Evolutionary conservation across 2,113 vertebrate species (phyloP).

Genomic region (Alosa alosa): DNA sequence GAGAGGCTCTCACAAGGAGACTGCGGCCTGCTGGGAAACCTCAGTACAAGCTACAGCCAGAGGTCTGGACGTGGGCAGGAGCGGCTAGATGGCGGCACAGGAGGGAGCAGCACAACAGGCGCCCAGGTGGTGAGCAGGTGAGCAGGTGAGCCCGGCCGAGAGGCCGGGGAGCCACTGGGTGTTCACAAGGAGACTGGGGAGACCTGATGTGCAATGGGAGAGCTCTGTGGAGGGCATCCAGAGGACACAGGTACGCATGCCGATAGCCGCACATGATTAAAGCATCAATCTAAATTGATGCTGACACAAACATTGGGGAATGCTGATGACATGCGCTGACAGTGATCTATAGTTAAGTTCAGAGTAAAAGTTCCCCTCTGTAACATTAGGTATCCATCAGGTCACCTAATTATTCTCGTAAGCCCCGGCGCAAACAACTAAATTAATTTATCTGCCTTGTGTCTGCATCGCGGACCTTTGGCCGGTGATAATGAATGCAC

Average conservation of each 20-base stretch:
- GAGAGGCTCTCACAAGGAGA: slow-evolving; percentile 84
- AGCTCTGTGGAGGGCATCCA: neutral
- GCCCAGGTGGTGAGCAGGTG: neutral
- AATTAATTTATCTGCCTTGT: neutral
- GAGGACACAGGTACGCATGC: neutral
- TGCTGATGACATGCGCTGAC: neutral
- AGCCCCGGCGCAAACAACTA: neutral
- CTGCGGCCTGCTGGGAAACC: slow-evolving; percentile 76
- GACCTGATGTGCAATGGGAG: neutral
- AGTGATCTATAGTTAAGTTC: neutral
- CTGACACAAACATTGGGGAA: neutral
- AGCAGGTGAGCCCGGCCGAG: neutral
- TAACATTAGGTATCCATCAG: neutral
- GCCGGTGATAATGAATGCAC: neutral
- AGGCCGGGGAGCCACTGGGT: no score
- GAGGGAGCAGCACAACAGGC: neutral
- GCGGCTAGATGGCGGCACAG: neutral
- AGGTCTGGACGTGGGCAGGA: neutral
- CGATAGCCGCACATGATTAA: neutral
- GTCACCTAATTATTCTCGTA: neutral
- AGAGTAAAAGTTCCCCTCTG: neutral
- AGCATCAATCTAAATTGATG: neutral
- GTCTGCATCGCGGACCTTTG: neutral
- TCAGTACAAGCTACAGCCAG: neutral
- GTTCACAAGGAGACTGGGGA: neutral